A percentile compares a stretch with the other conserved stretches of the same genome.
These are phyloP conservation scores for Drosophila longiperda DNA, from an alignment of 2,888 invertebrate genomes.

Conservation along the genomic window DNA sequence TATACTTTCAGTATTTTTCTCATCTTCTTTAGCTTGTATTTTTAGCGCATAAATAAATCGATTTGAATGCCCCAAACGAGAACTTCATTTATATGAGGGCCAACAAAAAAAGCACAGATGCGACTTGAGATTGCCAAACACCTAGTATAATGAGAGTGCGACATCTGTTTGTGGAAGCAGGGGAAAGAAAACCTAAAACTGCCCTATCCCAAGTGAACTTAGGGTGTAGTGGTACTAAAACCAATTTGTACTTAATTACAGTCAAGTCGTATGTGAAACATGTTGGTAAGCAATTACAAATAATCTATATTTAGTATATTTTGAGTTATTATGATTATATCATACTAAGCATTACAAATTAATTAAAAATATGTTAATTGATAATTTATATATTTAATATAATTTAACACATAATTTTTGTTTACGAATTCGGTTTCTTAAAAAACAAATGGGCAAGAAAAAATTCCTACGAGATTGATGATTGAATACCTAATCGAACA, in stretches of 20 bases:
- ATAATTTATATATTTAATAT: too few relatives aligned
- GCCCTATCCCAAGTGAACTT: slow-evolving; percentile 20
- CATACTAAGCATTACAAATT: not conserved
- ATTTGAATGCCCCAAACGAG: slow-evolving; percentile 26
- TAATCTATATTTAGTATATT: not conserved
- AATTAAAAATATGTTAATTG: not conserved
- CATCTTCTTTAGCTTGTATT: slow-evolving; percentile 17
- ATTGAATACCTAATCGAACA: not conserved
- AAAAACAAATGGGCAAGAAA: not conserved
- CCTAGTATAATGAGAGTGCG: slow-evolving; percentile 44
- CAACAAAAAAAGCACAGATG: not conserved
- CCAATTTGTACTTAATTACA: not conserved
- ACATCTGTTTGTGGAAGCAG: not conserved
- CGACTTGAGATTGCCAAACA: slow-evolving; percentile 50
- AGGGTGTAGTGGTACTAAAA: not conserved
- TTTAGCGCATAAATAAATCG: slow-evolving; percentile 45
- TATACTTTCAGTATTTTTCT: slow-evolving; percentile 19
- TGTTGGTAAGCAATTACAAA: not conserved
- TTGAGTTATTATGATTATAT: not conserved
- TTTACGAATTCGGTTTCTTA: not conserved
- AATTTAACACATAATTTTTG: not conserved
- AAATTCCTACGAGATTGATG: not conserved
- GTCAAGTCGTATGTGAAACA: too few relatives aligned
- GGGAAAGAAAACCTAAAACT: not conserved
- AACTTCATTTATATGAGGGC: slow-evolving; percentile 52